Base-by-base conservation (phyloP, 1,140 invertebrate genomes). In the Drosophila malerkotliana region DNA sequence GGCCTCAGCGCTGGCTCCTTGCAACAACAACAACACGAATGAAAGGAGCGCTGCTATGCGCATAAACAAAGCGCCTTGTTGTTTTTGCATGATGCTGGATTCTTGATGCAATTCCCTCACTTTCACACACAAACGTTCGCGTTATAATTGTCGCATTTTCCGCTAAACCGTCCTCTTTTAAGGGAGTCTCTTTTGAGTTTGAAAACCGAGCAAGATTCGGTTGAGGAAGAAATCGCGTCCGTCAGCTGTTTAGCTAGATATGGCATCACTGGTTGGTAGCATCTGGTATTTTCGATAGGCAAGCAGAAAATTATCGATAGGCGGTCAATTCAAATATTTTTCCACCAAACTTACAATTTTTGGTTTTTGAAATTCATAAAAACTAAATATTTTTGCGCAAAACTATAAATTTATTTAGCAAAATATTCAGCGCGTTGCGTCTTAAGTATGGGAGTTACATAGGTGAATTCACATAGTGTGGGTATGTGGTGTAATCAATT, bases 351-450 rank as follows among this genome's bases (percentile, higher is more conserved):
- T 10, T 12, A 0, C 9, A 10, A 10, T 12, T 34, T 12, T 12
- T 9, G 0, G 10, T 37, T 37, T 34, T 2, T 34, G 0, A 3
- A 37, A n/a, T 12, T 18, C 7, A 44, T 21, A 44, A 44, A 9
- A 15, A 6, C 6, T 8, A 5, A 18, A 44, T 5, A 4, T 4
- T 21, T 72, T 45, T 59, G 60, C 80, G 66, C 80, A 76, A 71
- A 69, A 76, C 76, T 83, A 79, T 45, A 76, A 84, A 76, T 84
- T 84, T 84, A 84, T 84, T 83, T 61, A 79, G 71, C 66, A 72
- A 79, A 83, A 75, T 69, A 66, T 79, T 74, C 52, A 68, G 62
- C 49, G 79, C 41, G 60, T 62, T 69, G 39, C 44, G 53, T 26
- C 47, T 32, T 56, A 69, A 57, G 67, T 72, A 64, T 64, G 61